Evolutionary conservation across 1,140 invertebrate species (phyloP).

Genomic region (Microplitis mediator): DNA sequence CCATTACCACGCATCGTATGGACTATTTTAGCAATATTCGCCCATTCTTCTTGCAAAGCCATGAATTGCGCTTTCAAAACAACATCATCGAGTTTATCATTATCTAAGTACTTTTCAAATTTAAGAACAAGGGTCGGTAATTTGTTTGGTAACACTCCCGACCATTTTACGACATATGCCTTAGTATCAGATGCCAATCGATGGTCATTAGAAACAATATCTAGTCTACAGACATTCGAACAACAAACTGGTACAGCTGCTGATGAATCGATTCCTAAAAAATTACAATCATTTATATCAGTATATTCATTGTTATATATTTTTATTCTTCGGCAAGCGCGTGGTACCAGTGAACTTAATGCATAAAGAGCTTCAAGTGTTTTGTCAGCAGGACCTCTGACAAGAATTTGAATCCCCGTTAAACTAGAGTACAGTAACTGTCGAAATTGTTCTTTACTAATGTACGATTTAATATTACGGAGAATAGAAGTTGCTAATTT

Average conservation of each 20-base stretch:
- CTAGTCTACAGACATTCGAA: conserved; percentile 54
- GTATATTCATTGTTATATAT: conserved; percentile 52
- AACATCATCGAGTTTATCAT: conserved; percentile 54
- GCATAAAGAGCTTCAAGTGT: conserved; percentile 53
- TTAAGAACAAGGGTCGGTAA: conserved; percentile 57
- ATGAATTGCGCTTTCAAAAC: conserved; percentile 55
- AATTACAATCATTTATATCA: conserved; percentile 54
- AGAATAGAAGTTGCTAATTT: conserved; percentile 50
- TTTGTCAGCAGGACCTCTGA: conserved; percentile 48
- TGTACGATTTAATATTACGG: conserved; percentile 57
- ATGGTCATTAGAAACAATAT: conserved; percentile 54
- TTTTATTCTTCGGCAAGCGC: conserved; percentile 53
- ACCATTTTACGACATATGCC: conserved; percentile 54
- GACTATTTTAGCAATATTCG: conserved; percentile 58
- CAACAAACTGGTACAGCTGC: conserved; percentile 58
- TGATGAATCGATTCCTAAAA: conserved; percentile 57
- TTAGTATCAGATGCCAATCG: conserved; percentile 38
- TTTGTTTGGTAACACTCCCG: conserved; percentile 53
- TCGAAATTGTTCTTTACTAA: conserved; percentile 63
- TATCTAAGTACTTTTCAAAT: conserved; percentile 59
- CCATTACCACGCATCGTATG: conserved; percentile 52
- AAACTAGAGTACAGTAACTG: conserved; percentile 65
- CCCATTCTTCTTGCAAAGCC: conserved; percentile 60
- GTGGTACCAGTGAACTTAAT: conserved; percentile 55
- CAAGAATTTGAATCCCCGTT: conserved; percentile 61